Evolutionary conservation across 2,113 vertebrate genomes (phyloP).

Genomic region (Phaethon lepturus): DNA sequence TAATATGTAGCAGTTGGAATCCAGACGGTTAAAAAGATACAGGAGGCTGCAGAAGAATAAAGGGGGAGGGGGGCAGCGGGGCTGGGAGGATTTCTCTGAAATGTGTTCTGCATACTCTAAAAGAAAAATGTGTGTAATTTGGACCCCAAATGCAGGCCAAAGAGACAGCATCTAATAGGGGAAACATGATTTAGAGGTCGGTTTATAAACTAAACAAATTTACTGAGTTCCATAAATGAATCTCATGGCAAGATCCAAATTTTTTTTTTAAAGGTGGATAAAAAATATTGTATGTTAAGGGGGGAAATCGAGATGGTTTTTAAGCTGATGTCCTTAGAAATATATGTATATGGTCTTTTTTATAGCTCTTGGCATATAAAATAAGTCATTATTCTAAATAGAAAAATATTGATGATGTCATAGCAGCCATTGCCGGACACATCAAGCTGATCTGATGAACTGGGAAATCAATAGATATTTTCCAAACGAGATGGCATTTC

Average conservation of each 20-base stretch:
- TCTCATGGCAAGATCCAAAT: conserved; percentile 73
- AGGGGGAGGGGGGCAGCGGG: background rate
- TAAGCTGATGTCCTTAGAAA: conserved; percentile 75
- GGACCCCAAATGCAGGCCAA: conserved; percentile 71
- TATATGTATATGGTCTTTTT: conserved; percentile 79
- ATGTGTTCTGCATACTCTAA: conserved; percentile 72
- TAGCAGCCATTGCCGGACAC: conserved; percentile 77
- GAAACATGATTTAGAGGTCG: conserved; percentile 78
- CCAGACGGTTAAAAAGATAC: background rate
- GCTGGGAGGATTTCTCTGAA: conserved; percentile 57
- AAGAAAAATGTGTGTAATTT: conserved; percentile 78
- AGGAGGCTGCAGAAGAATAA: background rate
- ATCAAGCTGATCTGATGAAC: conserved; percentile 81
- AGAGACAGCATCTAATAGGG: conserved; percentile 71
- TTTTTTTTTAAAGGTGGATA: conserved; percentile 72
- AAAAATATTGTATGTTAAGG: conserved; percentile 76
- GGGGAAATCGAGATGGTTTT: conserved; percentile 73
- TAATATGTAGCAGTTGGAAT: conserved; percentile 18
- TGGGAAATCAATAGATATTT: conserved; percentile 82
- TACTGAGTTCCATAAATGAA: conserved; percentile 80
- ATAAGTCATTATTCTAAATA: conserved; percentile 85
- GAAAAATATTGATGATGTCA: conserved; percentile 86
- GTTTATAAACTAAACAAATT: conserved; percentile 79
- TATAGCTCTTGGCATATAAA: conserved; percentile 81
- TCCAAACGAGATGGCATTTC: conserved; percentile 80